Evolutionary conservation across 2,113 vertebrate species (phyloP).

Genomic region (Plectropomus leopardus): DNA sequence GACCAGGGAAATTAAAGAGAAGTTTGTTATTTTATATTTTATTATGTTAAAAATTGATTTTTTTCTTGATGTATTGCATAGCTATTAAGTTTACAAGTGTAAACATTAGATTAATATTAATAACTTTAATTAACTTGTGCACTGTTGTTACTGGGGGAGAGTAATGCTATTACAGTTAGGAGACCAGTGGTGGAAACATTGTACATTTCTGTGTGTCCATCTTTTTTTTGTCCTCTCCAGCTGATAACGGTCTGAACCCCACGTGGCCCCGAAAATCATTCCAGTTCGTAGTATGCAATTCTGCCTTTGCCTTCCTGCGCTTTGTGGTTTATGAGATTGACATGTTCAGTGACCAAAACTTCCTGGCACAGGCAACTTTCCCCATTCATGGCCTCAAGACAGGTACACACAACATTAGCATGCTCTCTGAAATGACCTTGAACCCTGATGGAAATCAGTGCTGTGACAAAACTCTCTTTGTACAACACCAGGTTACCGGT

Average conservation of each 20-base stretch:
- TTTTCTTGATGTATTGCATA: too few species aligned
- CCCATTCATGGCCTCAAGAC: slow-evolving; percentile 94
- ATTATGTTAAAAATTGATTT: too few species aligned
- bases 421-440: neutral
- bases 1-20: too few species aligned
- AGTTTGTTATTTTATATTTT: too few species aligned
- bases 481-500: slow-evolving; percentile 89
- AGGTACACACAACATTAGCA: slow-evolving; percentile 78
- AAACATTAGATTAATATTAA: too few species aligned
- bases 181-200: neutral
- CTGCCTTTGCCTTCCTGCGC: slow-evolving; percentile 94
- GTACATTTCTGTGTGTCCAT: neutral
- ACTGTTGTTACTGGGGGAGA: neutral
- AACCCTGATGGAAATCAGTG: neutral
- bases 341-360: slow-evolving; percentile 99
- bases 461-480: neutral
- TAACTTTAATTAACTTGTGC: too few species aligned
- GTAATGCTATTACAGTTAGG: too few species aligned
- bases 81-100: too few species aligned
- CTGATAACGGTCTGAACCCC: slow-evolving; percentile 97
- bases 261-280: slow-evolving; percentile 93
- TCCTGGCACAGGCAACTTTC: slow-evolving; percentile 97
- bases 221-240: slow-evolving; percentile 75
- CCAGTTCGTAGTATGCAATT: slow-evolving; percentile 92
- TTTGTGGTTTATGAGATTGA: slow-evolving; percentile 99